Conservation (phyloP, 2,113 vertebrate genomes). For the Amphiprion percula region DNA sequence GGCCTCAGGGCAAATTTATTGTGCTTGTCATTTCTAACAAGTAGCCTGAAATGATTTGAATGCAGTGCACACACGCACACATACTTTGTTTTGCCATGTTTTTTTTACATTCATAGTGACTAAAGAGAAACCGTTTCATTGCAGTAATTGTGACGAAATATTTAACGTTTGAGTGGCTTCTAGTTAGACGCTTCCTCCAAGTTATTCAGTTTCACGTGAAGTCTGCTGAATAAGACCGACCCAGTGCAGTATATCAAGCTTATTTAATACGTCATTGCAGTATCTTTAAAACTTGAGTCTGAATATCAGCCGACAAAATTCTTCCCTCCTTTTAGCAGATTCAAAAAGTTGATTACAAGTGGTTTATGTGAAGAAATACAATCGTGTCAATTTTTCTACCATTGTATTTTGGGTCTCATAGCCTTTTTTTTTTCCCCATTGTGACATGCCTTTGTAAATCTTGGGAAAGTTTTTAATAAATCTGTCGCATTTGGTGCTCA, state of each 20-base stretch:
- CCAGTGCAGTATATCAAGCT: too few relatives aligned
- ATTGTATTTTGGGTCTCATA: background rate
- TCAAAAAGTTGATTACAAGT: too few relatives aligned
- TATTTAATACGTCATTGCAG: too few relatives aligned
- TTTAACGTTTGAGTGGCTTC: too few relatives aligned
- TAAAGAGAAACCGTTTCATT: background rate
- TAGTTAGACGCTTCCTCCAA: background rate
- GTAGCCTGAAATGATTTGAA: background rate
- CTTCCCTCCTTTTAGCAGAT: too few relatives aligned
- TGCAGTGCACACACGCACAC: background rate
- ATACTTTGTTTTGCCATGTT: background rate
- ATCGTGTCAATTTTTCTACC: too few relatives aligned
- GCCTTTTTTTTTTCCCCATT: background rate
- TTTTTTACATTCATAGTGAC: background rate
- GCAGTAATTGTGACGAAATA: background rate
- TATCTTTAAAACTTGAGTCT: too few relatives aligned
- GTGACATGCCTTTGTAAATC: background rate
- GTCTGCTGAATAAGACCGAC: background rate
- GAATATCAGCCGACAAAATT: too few relatives aligned
- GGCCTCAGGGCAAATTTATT: background rate
- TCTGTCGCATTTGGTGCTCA: too few relatives aligned
- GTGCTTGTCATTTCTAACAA: background rate
- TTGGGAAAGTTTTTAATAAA: background rate
- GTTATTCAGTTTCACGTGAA: background rate
- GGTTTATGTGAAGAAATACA: too few relatives aligned